Conservation (phyloP, 2,888 invertebrate species). For the Yponomeuta cagnagella region DNA sequence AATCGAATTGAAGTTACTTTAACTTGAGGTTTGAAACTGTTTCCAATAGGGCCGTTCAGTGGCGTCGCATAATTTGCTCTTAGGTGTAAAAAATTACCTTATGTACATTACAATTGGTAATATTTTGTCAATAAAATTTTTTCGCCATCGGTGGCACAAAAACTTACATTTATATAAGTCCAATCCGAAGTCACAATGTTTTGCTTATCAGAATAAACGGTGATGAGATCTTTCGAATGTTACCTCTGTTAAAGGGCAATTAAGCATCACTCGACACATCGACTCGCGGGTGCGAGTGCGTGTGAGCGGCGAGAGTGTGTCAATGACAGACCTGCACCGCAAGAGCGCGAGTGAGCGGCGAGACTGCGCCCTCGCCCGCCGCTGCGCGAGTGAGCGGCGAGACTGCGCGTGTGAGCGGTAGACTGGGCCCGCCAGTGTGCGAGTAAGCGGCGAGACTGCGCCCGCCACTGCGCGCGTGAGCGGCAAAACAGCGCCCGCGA, state of each 20-base stretch:
- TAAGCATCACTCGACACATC: conserved; percentile 11
- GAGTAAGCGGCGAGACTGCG: not conserved
- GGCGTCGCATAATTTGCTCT: not conserved
- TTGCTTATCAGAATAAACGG: conserved; percentile 4
- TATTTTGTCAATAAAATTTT: not conserved
- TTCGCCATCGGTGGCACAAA: conserved; percentile 6
- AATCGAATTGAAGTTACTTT: not conserved
- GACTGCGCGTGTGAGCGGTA: not conserved
- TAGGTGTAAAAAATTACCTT: not conserved
- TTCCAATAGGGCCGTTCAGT: not conserved
- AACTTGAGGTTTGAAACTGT: not conserved
- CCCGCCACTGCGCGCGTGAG: not conserved
- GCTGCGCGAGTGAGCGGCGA: not conserved
- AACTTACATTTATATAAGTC: conserved; percentile 7
- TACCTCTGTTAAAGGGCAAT: not conserved
- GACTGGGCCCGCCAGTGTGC: not conserved
- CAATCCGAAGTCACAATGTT: conserved; percentile 8
- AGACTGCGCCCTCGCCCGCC: not conserved
- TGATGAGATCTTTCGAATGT: conserved; percentile 14
- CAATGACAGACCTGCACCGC: not conserved
- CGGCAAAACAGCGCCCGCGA: not conserved
- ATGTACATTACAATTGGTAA: not conserved
- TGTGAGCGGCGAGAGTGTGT: not conserved
- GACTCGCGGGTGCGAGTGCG: conserved; percentile 1
- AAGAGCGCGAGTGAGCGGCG: conserved; percentile 1